phyloP scores from a whole-genome alignment of 2,797 vertebrate species.

The Dryobates pubescens region DNA sequence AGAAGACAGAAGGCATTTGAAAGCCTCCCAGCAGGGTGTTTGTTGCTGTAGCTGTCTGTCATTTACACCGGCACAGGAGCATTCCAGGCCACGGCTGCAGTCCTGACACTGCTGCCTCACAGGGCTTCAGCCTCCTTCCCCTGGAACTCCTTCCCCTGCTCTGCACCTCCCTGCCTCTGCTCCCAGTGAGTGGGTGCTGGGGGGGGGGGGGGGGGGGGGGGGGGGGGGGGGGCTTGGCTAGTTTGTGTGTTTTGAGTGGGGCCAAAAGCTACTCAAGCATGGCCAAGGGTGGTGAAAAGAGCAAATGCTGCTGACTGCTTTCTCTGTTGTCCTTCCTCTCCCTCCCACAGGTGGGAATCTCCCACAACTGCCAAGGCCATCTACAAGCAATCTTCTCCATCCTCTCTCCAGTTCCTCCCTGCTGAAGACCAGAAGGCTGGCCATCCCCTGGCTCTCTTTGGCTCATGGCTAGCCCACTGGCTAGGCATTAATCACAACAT shows the following conservation, averaged over 20 bases:
- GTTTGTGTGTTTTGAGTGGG: fast-evolving
- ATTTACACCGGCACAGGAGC: not conserved
- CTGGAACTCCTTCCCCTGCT: not conserved
- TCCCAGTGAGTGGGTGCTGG: not conserved
- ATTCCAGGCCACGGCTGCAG: not conserved
- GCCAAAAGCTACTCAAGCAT: not conserved
- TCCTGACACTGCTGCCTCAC: not conserved
- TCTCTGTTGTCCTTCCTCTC: not conserved
- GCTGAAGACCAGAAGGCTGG: not conserved
- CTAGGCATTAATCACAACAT: not conserved
- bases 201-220: not conserved
- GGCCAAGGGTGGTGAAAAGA: not conserved
- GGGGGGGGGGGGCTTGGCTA: not conserved
- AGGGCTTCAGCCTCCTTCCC: not conserved
- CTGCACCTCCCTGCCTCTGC: not conserved
- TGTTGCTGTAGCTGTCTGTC: not conserved
- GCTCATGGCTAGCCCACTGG: not conserved
- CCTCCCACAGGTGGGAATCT: not conserved
- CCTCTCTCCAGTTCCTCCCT: not conserved
- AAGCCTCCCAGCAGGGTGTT: not conserved
- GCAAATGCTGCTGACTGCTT: not conserved
- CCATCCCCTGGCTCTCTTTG: not conserved
- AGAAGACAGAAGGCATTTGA: slow-evolving; percentile 37
- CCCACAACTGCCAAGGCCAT: not conserved
- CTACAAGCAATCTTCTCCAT: not conserved